Conservation (phyloP, 1,140 invertebrate species). For the Drosophila nigromelanica region DNA sequence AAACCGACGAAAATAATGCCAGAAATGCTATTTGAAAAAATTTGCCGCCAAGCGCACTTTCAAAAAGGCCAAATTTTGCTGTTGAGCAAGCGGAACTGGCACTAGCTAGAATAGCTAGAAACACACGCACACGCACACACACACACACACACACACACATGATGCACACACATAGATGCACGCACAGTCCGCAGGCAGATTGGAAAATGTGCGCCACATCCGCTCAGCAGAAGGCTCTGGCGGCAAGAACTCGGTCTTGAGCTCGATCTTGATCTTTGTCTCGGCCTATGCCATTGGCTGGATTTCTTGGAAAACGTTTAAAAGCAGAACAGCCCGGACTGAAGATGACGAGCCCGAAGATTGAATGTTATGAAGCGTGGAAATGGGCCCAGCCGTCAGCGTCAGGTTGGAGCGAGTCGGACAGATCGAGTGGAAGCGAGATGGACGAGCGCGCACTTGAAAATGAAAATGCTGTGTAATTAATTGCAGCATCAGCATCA, state of each 20-base stretch:
- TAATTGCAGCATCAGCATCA: slow-evolving; percentile 56
- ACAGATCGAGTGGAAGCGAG: not conserved
- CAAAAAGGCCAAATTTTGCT: not conserved
- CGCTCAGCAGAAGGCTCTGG: slow-evolving; percentile 49
- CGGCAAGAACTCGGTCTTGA: slow-evolving; percentile 43
- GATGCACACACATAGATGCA: not conserved
- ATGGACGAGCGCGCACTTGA: slow-evolving; percentile 39
- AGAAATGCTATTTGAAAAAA: not conserved
- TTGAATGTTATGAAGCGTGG: slow-evolving; percentile 49
- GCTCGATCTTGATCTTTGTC: slow-evolving; percentile 43
- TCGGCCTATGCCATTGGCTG: slow-evolving; percentile 50
- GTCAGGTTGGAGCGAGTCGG: not conserved
- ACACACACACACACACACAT: not conserved
- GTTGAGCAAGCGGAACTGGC: not conserved
- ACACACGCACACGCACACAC: not conserved
- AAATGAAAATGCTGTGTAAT: slow-evolving; percentile 82
- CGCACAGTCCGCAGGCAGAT: slow-evolving; percentile 7
- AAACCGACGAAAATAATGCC: not conserved
- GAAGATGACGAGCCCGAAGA: slow-evolving; percentile 44
- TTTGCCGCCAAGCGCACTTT: not conserved
- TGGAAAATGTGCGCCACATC: slow-evolving; percentile 74
- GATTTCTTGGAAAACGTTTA: slow-evolving; percentile 78
- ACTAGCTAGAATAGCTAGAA: not conserved
- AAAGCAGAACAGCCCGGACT: slow-evolving; percentile 52
- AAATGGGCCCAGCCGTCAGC: slow-evolving; percentile 29